Evolutionary conservation across 1,140 invertebrate species (phyloP).

Genomic region (Probaryconus sp.): DNA sequence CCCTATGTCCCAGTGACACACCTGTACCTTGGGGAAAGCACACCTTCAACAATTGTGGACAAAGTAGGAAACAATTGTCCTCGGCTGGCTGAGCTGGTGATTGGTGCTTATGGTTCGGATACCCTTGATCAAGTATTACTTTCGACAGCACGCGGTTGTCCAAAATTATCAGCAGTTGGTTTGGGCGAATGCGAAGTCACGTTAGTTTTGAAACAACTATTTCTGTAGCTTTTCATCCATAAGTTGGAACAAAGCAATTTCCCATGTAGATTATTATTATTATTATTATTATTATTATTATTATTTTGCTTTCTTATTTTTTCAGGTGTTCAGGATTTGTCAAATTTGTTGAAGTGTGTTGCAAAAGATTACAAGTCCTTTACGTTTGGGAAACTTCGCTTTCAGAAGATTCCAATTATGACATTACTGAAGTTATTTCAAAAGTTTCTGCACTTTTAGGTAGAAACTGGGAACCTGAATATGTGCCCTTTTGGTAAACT

Average conservation of each 20-base stretch:
- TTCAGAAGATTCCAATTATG: slow-evolving; percentile 70
- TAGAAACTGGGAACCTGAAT: slow-evolving; percentile 73
- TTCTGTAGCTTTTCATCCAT: not conserved
- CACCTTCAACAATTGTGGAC: slow-evolving; percentile 60
- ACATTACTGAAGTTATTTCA: slow-evolving; percentile 59
- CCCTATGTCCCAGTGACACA: slow-evolving; percentile 72
- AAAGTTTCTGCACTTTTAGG: slow-evolving; percentile 70
- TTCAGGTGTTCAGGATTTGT: slow-evolving; percentile 71
- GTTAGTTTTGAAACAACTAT: slow-evolving; percentile 51
- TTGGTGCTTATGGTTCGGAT: slow-evolving; percentile 67
- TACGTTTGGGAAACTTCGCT: slow-evolving; percentile 74
- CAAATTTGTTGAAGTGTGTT: slow-evolving; percentile 69
- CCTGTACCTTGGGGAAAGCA: slow-evolving; percentile 72
- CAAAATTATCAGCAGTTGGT: slow-evolving; percentile 67
- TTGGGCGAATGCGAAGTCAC: slow-evolving; percentile 75
- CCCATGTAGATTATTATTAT: no score
- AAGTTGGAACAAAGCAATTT: no score
- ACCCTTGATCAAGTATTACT: slow-evolving; percentile 68
- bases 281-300: no score
- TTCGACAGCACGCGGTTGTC: slow-evolving; percentile 65
- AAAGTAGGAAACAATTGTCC: slow-evolving; percentile 68
- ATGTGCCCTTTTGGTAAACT: slow-evolving; percentile 72
- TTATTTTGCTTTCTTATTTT: slow-evolving; percentile 21
- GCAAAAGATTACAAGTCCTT: slow-evolving; percentile 66
- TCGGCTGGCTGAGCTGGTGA: slow-evolving; percentile 69